Evolutionary conservation across 2,888 invertebrate genomes (phyloP).

Genomic region (Brenthis daphne): DNA sequence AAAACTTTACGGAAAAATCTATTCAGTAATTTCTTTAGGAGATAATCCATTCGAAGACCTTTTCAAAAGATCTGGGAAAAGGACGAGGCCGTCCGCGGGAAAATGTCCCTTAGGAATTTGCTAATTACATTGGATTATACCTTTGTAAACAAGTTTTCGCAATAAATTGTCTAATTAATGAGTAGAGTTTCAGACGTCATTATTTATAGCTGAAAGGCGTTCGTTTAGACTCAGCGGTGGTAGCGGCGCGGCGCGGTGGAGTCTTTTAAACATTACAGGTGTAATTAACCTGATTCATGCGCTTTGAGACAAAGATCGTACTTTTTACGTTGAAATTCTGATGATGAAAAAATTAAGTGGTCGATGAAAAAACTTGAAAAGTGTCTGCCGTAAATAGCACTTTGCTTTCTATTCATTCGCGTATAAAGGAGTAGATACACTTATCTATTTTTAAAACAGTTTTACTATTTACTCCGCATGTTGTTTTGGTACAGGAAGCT

Average conservation of each 20-base stretch:
- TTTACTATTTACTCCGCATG: too few relatives aligned
- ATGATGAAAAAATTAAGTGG: too few relatives aligned
- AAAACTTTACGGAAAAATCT: not conserved
- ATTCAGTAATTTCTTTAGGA: constrained; percentile 4
- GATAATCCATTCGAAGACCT: constrained; percentile 12
- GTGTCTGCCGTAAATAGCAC: too few relatives aligned
- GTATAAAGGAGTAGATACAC: too few relatives aligned
- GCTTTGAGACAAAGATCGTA: too few relatives aligned
- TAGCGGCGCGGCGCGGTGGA: not conserved
- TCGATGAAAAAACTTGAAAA: too few relatives aligned
- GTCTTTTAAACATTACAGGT: not conserved
- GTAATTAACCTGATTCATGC: too few relatives aligned
- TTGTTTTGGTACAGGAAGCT: too few relatives aligned
- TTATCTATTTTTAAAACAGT: too few relatives aligned
- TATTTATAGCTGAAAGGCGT: constrained; percentile 1
- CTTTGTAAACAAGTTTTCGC: constrained; percentile 16
- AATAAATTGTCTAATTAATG: constrained; percentile 14
- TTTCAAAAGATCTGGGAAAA: constrained; percentile 4
- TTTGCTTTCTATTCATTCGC: too few relatives aligned
- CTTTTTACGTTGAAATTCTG: too few relatives aligned
- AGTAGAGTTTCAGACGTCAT: constrained; percentile 6
- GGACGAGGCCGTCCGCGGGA: constrained; percentile 1
- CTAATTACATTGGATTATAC: constrained; percentile 17
- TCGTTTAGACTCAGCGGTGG: not conserved
- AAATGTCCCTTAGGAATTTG: constrained; percentile 1